Base-by-base conservation (phyloP, 2,888 invertebrate genomes). In the Nephrotoma appendiculata region DNA sequence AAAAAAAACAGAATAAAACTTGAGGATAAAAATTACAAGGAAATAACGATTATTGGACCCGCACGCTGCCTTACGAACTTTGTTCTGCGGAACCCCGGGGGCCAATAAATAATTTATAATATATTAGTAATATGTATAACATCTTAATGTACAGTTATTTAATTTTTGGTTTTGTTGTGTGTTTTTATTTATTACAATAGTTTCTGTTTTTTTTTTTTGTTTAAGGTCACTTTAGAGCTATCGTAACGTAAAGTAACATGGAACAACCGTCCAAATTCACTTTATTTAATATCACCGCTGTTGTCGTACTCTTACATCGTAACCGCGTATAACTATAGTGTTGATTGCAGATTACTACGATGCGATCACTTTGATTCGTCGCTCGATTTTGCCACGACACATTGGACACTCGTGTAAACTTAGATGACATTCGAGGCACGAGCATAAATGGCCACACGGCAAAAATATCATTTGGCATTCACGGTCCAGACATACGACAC, bases 391-490 rank as follows among this genome's bases (percentile, higher is more conserved):
- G 87, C 93, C 93, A 89, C 97, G 93, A 90, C 97, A 97, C 93
- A 98, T 93, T 6, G 97, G 97, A 91, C 97, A 98, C 87, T 92
- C 92, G 1, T 93, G 92, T 89, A 92, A 92, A 88, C 91, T 89
- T 12, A 90, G 90, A 86, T 95, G 94, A 92, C 97, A 98, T 86
- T 91, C 90, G 86, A 93, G 91, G 91, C 97, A 98, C 90, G 95
- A 95, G 90, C 97, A 97, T 90, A 97, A 94, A 91, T 98, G 97
- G 87, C 97, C 97, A 90, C 97, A 97, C 87, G 96, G 96, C 89
- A 97, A 93, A 92, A 96, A 97, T 89, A 97, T 95, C 86, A 96
- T 93, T 90, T 95, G 94, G 89, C 95, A 95, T 95, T 92, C 91
- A 88, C 92, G 92, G 91, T 97, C 96, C 94, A 97, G 94, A 90